Conservation (phyloP, 2,888 invertebrate species). For the Rhingia rostrata region DNA sequence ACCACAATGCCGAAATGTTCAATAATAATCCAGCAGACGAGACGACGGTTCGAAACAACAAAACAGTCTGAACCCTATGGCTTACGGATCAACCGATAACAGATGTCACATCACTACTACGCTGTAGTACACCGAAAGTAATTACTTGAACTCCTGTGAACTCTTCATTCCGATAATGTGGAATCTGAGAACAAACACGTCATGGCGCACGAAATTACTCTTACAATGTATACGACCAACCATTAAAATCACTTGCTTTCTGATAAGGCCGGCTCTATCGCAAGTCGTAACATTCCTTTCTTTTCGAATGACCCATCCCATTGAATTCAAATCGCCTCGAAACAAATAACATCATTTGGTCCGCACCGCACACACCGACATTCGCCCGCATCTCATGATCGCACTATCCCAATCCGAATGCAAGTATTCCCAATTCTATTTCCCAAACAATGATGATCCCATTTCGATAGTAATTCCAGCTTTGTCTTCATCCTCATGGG, state of each 20-base stretch:
- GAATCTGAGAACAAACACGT: background rate
- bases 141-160: too few relatives aligned
- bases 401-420: conserved; percentile 40
- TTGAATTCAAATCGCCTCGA: conserved; percentile 61
- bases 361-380: conserved; percentile 18
- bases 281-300: conserved; percentile 8
- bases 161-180: too few relatives aligned
- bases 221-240: background rate
- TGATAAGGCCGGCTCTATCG: conserved; percentile 12
- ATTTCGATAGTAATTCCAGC: conserved; percentile 62
- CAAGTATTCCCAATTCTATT: conserved; percentile 43
- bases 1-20: too few relatives aligned
- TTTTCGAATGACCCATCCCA: conserved; percentile 57
- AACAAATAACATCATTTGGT: conserved; percentile 67
- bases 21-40: too few relatives aligned
- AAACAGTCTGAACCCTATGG: too few relatives aligned
- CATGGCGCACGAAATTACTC: background rate
- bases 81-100: too few relatives aligned
- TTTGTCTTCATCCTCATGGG: conserved; percentile 66
- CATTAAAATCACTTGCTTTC: conserved; percentile 11
- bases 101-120: too few relatives aligned
- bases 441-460: conserved; percentile 65
- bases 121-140: too few relatives aligned
- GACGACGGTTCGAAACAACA: too few relatives aligned
- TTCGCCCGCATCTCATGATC: conserved; percentile 48